These are phyloP conservation scores for Manis javanica DNA, from an alignment of 2,797 vertebrate genomes.

Conservation along the genomic window DNA sequence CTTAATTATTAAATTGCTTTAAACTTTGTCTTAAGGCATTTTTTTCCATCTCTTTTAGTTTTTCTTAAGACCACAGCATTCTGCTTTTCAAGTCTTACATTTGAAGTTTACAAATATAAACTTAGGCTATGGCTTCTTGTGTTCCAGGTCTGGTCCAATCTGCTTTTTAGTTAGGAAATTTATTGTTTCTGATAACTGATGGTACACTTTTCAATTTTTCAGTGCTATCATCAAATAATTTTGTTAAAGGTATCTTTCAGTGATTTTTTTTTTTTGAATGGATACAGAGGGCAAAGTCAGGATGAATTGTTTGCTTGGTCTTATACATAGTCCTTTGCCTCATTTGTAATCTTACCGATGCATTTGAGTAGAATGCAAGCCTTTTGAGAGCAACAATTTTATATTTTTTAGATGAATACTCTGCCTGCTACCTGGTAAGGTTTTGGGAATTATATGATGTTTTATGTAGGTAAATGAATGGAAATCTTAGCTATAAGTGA, in stretches of 20 bases:
- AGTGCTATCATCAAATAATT: background rate
- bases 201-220: background rate
- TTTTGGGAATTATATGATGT: background rate
- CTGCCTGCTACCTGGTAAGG: background rate
- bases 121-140: background rate
- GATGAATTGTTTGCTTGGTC: background rate
- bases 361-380: background rate
- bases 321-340: background rate
- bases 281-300: background rate
- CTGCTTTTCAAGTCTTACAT: background rate
- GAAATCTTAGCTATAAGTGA: background rate
- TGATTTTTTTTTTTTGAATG: background rate
- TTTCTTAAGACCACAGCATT: background rate
- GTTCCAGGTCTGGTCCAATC: background rate
- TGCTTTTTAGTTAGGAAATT: background rate
- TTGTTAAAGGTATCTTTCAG: background rate
- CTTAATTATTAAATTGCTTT: background rate
- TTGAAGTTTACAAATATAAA: background rate
- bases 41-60: background rate
- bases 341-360: background rate
- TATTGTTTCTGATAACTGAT: background rate
- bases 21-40: background rate
- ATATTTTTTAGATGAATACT: background rate
- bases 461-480: background rate
- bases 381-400: background rate